Percentiles rank a stretch among this genome's conserved stretches.
Evolutionary conservation across 2,888 invertebrate genomes (phyloP).

Genomic region (Alsophila aescularia): DNA sequence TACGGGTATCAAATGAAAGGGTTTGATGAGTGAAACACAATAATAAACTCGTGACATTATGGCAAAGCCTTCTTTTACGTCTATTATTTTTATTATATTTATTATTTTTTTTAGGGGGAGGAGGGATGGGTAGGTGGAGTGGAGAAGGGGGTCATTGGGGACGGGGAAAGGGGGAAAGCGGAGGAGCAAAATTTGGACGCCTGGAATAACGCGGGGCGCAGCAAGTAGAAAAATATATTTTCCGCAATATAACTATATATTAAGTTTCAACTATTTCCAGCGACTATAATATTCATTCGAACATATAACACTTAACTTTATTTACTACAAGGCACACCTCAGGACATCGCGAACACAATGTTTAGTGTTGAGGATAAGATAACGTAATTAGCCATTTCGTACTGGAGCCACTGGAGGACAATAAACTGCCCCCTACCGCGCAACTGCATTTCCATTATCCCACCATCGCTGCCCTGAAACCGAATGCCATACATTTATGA

Average conservation of each 20-base stretch:
- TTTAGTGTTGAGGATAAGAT: conserved; percentile 26
- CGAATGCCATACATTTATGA: conserved; percentile 27
- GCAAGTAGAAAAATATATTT: neutral
- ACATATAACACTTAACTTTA: too few species aligned
- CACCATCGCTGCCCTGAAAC: conserved; percentile 22
- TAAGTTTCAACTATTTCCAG: neutral
- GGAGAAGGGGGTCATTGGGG: too few species aligned
- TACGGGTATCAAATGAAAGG: too few species aligned
- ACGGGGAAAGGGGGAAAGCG: too few species aligned
- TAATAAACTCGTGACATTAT: too few species aligned
- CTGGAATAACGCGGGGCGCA: too few species aligned
- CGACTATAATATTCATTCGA: conserved; percentile 5
- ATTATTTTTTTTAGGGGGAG: too few species aligned
- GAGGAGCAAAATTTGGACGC: too few species aligned
- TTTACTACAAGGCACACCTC: conserved; percentile 17
- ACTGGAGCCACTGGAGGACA: conserved; percentile 12
- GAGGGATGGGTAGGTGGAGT: too few species aligned
- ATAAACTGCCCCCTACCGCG: conserved; percentile 14
- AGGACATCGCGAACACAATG: conserved; percentile 13
- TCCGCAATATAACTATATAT: neutral
- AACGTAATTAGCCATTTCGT: conserved; percentile 28
- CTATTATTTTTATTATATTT: too few species aligned
- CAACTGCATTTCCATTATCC: conserved; percentile 27
- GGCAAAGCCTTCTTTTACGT: too few species aligned
- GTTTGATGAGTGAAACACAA: too few species aligned